Percentiles rank a stretch among this genome's conserved stretches.
phyloP scores from a whole-genome alignment of 2,113 vertebrate species.

The Psephotus haematonotus region DNA sequence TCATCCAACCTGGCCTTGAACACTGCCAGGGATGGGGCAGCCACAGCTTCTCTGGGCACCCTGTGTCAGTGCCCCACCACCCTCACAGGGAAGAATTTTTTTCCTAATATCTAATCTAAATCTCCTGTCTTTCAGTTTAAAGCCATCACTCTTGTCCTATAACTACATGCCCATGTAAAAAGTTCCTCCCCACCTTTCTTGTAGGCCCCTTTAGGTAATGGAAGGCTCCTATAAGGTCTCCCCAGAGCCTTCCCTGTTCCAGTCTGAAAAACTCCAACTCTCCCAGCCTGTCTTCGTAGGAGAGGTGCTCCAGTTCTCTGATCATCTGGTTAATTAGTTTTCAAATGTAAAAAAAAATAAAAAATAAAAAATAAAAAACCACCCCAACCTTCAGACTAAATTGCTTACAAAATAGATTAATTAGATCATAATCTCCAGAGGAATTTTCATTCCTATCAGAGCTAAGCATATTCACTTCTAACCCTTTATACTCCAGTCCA shows the following conservation, averaged over 20 bases:
- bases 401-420: background rate
- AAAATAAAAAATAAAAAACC: background rate
- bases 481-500: background rate
- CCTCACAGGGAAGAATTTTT: background rate
- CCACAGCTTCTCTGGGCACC: background rate
- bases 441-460: background rate
- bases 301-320: background rate
- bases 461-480: background rate
- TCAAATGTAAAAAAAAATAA: background rate
- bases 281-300: background rate
- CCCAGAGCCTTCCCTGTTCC: background rate
- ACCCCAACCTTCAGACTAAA: background rate
- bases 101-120: background rate
- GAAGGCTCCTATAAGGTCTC: background rate
- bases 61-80: background rate
- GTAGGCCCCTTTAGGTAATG: background rate
- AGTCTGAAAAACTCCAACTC: background rate
- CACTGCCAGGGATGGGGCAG: background rate
- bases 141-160: background rate
- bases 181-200: background rate
- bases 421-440: background rate
- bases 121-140: background rate
- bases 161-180: background rate
- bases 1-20: background rate
- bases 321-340: background rate